Evolutionary conservation across 2,113 vertebrate species (phyloP).

Genomic region (Cacatua alba): DNA sequence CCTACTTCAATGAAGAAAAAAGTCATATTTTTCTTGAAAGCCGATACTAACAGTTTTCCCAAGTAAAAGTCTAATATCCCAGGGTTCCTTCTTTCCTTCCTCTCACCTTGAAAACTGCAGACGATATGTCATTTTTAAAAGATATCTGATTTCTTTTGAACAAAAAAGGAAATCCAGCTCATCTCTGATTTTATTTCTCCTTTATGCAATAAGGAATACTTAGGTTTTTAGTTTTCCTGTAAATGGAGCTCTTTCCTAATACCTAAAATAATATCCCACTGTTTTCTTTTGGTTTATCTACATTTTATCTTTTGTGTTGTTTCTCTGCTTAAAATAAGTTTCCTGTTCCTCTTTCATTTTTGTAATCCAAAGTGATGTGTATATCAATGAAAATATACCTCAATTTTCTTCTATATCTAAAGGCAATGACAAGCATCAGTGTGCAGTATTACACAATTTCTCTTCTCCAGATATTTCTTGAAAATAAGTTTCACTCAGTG

Average conservation of each 20-base stretch:
- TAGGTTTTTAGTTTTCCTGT: not conserved
- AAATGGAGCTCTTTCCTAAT: not conserved
- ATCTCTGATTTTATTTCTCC: not conserved
- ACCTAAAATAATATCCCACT: not conserved
- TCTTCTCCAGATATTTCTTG: not conserved
- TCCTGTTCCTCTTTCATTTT: not conserved
- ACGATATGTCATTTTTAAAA: not conserved
- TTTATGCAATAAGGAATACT: not conserved
- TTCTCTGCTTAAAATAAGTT: not conserved
- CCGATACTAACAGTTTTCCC: accelerated
- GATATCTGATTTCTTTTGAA: not conserved
- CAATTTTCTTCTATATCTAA: not conserved
- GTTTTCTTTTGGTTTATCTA: not conserved
- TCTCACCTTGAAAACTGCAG: not conserved
- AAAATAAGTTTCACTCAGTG: not conserved
- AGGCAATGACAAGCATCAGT: not conserved
- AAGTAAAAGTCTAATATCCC: not conserved
- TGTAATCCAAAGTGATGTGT: not conserved
- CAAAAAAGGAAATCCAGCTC: not conserved
- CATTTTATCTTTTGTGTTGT: not conserved
- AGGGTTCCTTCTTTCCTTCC: not conserved
- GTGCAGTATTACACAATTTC: not conserved
- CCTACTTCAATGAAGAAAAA: not conserved
- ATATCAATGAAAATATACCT: not conserved
- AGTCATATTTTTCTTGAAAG: not conserved